phyloP scores from a whole-genome alignment of 1,140 invertebrate species.

The Telenomus remus region DNA sequence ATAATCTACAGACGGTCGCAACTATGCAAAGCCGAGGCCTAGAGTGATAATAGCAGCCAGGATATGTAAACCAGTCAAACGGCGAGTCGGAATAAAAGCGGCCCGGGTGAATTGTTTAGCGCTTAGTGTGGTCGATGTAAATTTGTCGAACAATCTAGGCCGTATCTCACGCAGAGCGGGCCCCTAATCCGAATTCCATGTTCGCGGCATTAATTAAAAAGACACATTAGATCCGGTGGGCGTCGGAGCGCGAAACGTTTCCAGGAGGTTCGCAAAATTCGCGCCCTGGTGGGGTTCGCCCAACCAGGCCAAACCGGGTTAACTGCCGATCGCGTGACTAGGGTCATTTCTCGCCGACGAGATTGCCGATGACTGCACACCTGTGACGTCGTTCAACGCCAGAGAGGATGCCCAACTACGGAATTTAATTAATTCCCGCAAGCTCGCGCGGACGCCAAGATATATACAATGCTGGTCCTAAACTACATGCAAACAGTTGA shows the following conservation, averaged over 20 bases:
- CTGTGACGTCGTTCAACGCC: constrained; percentile 50
- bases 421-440: constrained; percentile 58
- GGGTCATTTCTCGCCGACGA: constrained; percentile 28
- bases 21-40: constrained; percentile 2
- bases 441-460: constrained; percentile 28
- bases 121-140: constrained; percentile 27
- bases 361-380: constrained; percentile 44
- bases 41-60: not conserved
- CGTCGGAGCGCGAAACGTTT: constrained; percentile 12
- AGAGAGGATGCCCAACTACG: constrained; percentile 31
- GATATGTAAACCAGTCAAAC: constrained; percentile 1
- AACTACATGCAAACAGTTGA: constrained; percentile 31
- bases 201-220: constrained; percentile 48
- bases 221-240: constrained; percentile 42
- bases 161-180: constrained; percentile 17
- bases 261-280: constrained; percentile 27
- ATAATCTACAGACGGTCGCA: constrained; percentile 2
- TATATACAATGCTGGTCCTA: constrained; percentile 30
- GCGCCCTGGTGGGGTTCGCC: constrained; percentile 14
- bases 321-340: constrained; percentile 54
- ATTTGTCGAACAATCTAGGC: constrained; percentile 37
- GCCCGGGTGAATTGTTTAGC: constrained; percentile 26
- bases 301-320: constrained; percentile 45
- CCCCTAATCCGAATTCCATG: constrained; percentile 39
- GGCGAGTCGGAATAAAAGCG: constrained; percentile 15